These are phyloP conservation scores for Orthosia gothica DNA, from an alignment of 2,888 invertebrate genomes.

Conservation along the genomic window DNA sequence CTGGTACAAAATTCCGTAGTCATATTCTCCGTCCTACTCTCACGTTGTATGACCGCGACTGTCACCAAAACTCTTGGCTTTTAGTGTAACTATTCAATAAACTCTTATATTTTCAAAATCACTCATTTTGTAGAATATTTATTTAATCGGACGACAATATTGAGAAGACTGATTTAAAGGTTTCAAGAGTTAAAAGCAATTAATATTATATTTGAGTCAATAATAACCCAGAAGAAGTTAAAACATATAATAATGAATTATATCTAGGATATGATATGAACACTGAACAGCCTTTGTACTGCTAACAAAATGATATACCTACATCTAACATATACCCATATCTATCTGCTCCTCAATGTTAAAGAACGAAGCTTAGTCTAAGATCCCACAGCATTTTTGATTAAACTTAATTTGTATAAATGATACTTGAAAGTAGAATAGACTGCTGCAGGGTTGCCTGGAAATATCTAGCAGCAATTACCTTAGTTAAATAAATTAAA, in stretches of 20 bases:
- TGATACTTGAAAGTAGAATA: no score
- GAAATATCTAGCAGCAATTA: no score
- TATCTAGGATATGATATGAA: conserved; percentile 9
- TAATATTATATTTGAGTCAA: not conserved
- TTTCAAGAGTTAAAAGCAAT: conserved; percentile 13
- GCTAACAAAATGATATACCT: not conserved
- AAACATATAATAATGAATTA: not conserved
- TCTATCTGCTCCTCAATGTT: not conserved
- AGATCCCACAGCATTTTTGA: no score
- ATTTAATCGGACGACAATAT: conserved; percentile 29
- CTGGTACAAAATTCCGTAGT: no score
- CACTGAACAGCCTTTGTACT: not conserved
- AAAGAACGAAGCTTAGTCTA: not conserved
- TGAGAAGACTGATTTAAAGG: conserved; percentile 7
- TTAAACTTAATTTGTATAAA: no score
- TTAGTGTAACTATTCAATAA: conserved; percentile 13
- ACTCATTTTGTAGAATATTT: conserved; percentile 21
- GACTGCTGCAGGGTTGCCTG: no score
- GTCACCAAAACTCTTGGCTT: not conserved
- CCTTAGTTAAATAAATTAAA: no score
- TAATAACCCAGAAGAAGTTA: not conserved
- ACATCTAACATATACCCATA: not conserved
- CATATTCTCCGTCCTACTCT: not conserved
- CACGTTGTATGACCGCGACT: not conserved
- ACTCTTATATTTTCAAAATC: conserved; percentile 35